phyloP scores from a whole-genome alignment of 2,797 vertebrate genomes.

The Allobates femoralis region DNA sequence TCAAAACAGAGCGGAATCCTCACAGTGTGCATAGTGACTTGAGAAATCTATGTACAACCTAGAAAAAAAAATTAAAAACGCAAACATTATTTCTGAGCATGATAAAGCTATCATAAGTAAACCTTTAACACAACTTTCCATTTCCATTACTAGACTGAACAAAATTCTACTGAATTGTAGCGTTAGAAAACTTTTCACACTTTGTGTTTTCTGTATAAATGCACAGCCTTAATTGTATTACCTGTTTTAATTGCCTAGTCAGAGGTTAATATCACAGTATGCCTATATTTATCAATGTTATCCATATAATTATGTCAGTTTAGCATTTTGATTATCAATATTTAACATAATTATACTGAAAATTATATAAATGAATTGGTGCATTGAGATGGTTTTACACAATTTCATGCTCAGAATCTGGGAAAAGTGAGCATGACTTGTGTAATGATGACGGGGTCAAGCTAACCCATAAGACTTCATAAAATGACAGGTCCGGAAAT shows the following conservation, averaged over 20 bases:
- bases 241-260: constrained; percentile 5
- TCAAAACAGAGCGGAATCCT: too few relatives aligned
- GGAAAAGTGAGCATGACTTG: not conserved
- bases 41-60: too few relatives aligned
- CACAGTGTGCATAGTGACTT: too few relatives aligned
- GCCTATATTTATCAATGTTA: constrained; percentile 8
- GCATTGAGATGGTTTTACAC: not conserved
- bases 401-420: not conserved
- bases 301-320: not conserved
- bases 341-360: not conserved
- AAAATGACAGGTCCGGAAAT: constrained; percentile 1
- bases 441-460: constrained; percentile 17
- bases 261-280: not conserved
- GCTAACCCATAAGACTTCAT: not conserved
- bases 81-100: too few relatives aligned
- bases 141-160: not conserved
- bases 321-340: not conserved
- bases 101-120: not conserved
- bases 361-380: not conserved
- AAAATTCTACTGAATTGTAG: not conserved
- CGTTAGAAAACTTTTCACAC: not conserved
- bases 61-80: too few relatives aligned
- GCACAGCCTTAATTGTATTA: not conserved
- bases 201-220: not conserved
- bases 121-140: not conserved